Evolutionary conservation across 1,140 invertebrate species (phyloP).

Genomic region (Papilio polyxenes): DNA sequence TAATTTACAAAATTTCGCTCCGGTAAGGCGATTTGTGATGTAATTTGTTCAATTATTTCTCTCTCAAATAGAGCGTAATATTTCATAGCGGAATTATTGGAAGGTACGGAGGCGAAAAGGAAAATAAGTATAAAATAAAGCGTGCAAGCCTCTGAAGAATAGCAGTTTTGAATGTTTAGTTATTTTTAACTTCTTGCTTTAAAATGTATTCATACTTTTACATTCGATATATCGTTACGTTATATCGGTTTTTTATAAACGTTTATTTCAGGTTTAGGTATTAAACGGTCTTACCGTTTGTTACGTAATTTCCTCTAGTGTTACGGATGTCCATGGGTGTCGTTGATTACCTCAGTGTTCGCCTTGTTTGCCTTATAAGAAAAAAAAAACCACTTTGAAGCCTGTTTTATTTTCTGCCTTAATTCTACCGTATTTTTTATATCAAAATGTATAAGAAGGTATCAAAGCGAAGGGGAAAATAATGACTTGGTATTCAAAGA

Average conservation of each 20-base stretch:
- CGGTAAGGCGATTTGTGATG: conserved; percentile 66
- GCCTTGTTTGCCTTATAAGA: too few relatives aligned
- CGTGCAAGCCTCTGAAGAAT: conserved; percentile 58
- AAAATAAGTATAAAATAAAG: conserved; percentile 70
- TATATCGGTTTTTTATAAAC: too few relatives aligned
- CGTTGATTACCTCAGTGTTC: too few relatives aligned
- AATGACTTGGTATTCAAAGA: conserved; percentile 18
- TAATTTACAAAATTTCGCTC: conserved; percentile 69
- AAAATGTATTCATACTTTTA: too few relatives aligned
- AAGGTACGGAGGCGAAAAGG: conserved; percentile 56
- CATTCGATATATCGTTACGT: too few relatives aligned
- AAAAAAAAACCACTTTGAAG: too few relatives aligned
- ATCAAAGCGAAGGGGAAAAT: conserved; percentile 19
- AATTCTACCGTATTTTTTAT: conserved; percentile 3
- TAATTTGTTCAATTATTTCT: conserved; percentile 73
- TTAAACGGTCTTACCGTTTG: too few relatives aligned
- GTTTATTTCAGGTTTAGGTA: too few relatives aligned
- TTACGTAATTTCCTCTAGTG: too few relatives aligned
- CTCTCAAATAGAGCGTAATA: conserved; percentile 68
- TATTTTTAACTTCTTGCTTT: conserved; percentile 36
- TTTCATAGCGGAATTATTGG: conserved; percentile 59
- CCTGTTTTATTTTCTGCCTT: background rate
- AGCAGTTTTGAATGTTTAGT: conserved; percentile 45
- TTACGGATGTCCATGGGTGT: too few relatives aligned
- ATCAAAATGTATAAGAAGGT: background rate